Evolutionary conservation across 1,140 invertebrate species (phyloP).

Genomic region (Drosophila suzukii): DNA sequence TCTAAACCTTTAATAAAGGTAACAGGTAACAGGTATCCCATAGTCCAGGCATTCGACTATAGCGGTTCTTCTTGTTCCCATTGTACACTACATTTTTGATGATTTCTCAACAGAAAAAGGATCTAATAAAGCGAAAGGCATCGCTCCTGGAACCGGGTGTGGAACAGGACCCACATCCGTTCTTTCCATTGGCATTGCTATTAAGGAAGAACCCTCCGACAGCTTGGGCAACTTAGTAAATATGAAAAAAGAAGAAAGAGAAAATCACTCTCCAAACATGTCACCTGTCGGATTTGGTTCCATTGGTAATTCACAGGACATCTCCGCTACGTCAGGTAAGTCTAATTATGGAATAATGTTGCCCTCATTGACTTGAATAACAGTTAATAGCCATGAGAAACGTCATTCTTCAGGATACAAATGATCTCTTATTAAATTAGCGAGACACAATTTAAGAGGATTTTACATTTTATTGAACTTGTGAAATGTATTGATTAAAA

Average conservation of each 20-base stretch:
- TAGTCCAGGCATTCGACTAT: not conserved
- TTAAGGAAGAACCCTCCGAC: constrained; percentile 68
- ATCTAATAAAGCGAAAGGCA: constrained; percentile 27
- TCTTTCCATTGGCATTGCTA: constrained; percentile 1
- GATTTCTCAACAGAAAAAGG: constrained; percentile 10
- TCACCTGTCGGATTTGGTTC: constrained; percentile 75
- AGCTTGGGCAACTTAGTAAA: constrained; percentile 61
- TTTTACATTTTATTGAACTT: too few species aligned
- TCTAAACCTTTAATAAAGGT: too few species aligned
- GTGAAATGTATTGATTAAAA: too few species aligned
- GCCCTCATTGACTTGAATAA: not conserved
- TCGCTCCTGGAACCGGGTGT: constrained; percentile 2
- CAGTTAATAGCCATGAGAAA: not conserved
- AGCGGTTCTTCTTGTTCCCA: too few species aligned
- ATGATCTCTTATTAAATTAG: too few species aligned
- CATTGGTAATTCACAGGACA: constrained; percentile 43
- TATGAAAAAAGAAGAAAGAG: constrained; percentile 77
- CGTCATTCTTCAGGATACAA: too few species aligned
- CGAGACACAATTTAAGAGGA: too few species aligned
- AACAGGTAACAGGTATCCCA: too few species aligned
- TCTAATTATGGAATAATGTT: not conserved
- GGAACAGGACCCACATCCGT: constrained; percentile 5
- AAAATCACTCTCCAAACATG: constrained; percentile 66
- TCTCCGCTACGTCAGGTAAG: constrained; percentile 48
- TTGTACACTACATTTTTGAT: not conserved